Conservation (phyloP, 2,888 invertebrate species). For the Torymus texanus region DNA sequence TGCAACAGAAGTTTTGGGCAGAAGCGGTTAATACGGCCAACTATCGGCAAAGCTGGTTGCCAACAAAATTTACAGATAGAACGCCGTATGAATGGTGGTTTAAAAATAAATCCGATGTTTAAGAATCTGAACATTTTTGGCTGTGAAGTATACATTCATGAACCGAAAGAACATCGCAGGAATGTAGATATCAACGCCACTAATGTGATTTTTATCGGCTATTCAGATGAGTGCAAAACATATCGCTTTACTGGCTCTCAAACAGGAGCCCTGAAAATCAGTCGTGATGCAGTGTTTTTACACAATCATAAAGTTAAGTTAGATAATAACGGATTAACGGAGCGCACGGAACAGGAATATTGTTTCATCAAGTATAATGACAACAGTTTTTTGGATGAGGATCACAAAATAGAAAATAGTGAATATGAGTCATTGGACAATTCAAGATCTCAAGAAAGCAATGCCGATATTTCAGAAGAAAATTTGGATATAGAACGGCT, state of each 20-base stretch:
- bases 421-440: too few species aligned
- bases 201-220: slow-evolving; percentile 3
- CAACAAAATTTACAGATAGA: slow-evolving; percentile 37
- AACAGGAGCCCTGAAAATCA: neutral
- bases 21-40: slow-evolving; percentile 57
- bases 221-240: neutral
- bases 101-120: neutral
- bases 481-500: slow-evolving; percentile 8
- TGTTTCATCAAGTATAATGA: too few species aligned
- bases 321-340: too few species aligned
- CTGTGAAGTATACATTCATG: neutral
- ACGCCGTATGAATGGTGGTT: slow-evolving; percentile 44
- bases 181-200: neutral
- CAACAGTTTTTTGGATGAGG: too few species aligned
- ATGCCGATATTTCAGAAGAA: slow-evolving; percentile 53
- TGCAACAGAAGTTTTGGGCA: slow-evolving; percentile 52
- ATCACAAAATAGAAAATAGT: too few species aligned
- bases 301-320: neutral
- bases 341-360: too few species aligned
- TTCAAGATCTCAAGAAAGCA: slow-evolving; percentile 40
- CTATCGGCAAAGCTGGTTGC: slow-evolving; percentile 56
- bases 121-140: slow-evolving; percentile 24
- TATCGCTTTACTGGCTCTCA: neutral
- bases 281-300: neutral
- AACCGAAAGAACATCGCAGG: neutral